Base-by-base conservation (phyloP, 2,888 invertebrate genomes). In the Lasioglossum figueresi region DNA sequence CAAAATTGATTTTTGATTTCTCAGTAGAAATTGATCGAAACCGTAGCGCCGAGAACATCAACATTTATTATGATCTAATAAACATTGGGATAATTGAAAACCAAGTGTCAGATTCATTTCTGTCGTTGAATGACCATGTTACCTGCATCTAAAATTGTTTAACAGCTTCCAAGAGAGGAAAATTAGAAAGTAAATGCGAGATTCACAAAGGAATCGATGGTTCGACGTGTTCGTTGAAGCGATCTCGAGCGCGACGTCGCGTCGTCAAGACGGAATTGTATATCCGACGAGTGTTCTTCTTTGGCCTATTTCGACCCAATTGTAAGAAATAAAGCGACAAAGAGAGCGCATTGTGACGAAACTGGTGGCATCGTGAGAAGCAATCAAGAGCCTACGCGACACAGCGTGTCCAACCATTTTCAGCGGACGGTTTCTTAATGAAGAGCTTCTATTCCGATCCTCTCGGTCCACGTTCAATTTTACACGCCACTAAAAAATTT, bases 331-430 rank as follows among this genome's bases (percentile, higher is more conserved):
- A 77, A 79, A 82, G 70, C 77, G 83, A 70, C 82, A 76, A 82
- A 76, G 63, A 71, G 71, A 37, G 74, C 52, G 76, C 56, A 84
- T 77, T 56, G 80, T 74, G 80, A 71, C 77, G 84, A 77, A 84
- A 85, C 31, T n/a, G 80, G 70, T 77, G 80, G 37, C 71, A 71
- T 66, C 80, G 85, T 81, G 84, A 85, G 85, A 84, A 78, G 85
- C 48, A 66, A 84, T 85, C 80, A 71, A 75, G 80, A 74, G 56
- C n/a, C 80, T 37, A 10, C 76, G 66, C 79, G 72, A 59, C 27
- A 66, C 16, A 43, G 40, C 43, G 43, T 74, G 84, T 77, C 68
- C 68, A 80, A 80, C 37, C 71, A 45, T 43, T 78, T 78, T 78
- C 27, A 40, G 19, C 73, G 34, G 75, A 16, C 71, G 27, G 23